Evolutionary conservation across 2,888 invertebrate species (phyloP).

Genomic region (Drosophila antonietae): DNA sequence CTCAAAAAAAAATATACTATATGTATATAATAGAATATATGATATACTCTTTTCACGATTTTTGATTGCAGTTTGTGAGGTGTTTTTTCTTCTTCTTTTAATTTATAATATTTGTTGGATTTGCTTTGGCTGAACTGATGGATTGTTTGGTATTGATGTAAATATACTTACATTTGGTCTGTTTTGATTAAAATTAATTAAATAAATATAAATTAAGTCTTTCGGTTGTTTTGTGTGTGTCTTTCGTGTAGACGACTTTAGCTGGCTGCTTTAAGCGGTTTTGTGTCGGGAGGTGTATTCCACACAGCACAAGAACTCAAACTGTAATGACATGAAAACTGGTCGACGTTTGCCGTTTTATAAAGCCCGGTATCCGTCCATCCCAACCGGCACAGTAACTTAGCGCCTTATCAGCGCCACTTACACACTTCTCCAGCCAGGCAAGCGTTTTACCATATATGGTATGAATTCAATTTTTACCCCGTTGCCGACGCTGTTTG

Average conservation of each 20-base stretch:
- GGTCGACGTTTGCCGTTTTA: constrained; percentile 82
- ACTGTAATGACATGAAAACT: constrained; percentile 84
- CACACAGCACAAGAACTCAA: constrained; percentile 84
- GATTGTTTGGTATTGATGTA: constrained; percentile 5
- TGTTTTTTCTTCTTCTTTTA: constrained; percentile 7
- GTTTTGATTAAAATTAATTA: constrained; percentile 83
- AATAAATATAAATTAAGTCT: constrained; percentile 84
- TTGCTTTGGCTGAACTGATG: constrained; percentile 4
- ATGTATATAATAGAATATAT: not conserved
- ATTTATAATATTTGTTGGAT: constrained; percentile 15
- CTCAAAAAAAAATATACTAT: constrained; percentile 14
- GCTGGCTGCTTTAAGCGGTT: constrained; percentile 69
- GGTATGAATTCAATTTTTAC: constrained; percentile 82
- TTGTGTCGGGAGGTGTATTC: constrained; percentile 76
- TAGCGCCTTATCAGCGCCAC: constrained; percentile 80
- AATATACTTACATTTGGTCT: constrained; percentile 82
- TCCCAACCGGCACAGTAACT: constrained; percentile 47
- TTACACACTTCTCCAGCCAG: constrained; percentile 73
- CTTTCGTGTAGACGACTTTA: constrained; percentile 72
- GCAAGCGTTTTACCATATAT: constrained; percentile 85
- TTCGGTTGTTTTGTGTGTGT: constrained; percentile 71
- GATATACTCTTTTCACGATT: constrained; percentile 32
- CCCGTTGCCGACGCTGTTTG: constrained; percentile 45
- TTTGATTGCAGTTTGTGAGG: constrained; percentile 22
- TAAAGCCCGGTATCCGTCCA: constrained; percentile 76